A percentile compares a stretch with the other conserved stretches of the same genome.
These are phyloP conservation scores for Zaprionus gabonicus DNA, from an alignment of 1,140 invertebrate species.

Conservation along the genomic window DNA sequence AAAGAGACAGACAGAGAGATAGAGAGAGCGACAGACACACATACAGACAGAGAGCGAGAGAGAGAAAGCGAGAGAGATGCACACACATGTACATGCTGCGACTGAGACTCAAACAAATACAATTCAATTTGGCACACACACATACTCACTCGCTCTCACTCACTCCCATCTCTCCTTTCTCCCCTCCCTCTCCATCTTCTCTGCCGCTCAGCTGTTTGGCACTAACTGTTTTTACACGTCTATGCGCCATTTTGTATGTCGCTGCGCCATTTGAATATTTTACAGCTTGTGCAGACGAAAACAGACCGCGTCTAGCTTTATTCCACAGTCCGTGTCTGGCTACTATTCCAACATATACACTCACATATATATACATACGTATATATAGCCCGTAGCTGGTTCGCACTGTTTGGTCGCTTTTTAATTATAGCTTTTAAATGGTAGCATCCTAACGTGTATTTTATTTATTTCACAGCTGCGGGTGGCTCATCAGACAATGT, in stretches of 20 bases:
- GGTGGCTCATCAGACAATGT: conserved; percentile 78
- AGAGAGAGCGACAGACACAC: not conserved
- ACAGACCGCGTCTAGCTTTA: conserved; percentile 58
- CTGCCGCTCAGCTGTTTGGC: not conserved
- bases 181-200: not conserved
- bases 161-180: not conserved
- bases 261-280: conserved; percentile 78
- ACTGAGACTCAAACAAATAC: conserved; percentile 48
- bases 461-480: conserved; percentile 81
- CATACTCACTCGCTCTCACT: not conserved
- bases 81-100: conserved; percentile 21
- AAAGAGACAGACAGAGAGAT: conserved; percentile 5
- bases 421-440: conserved; percentile 83
- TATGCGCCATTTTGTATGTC: conserved; percentile 77
- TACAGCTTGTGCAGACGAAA: conserved; percentile 43
- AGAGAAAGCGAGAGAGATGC: not conserved
- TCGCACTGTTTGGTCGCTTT: conserved; percentile 70
- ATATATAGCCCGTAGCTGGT: not conserved
- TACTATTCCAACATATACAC: not conserved
- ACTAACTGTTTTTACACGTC: conserved; percentile 67
- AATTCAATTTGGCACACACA: conserved; percentile 42
- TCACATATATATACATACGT: not conserved
- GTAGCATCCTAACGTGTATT: conserved; percentile 76
- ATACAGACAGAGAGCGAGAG: not conserved
- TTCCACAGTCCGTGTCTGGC: conserved; percentile 17